These are phyloP conservation scores for Hippocampus mohnikei DNA, from an alignment of 2,113 vertebrate species.

Conservation along the genomic window DNA sequence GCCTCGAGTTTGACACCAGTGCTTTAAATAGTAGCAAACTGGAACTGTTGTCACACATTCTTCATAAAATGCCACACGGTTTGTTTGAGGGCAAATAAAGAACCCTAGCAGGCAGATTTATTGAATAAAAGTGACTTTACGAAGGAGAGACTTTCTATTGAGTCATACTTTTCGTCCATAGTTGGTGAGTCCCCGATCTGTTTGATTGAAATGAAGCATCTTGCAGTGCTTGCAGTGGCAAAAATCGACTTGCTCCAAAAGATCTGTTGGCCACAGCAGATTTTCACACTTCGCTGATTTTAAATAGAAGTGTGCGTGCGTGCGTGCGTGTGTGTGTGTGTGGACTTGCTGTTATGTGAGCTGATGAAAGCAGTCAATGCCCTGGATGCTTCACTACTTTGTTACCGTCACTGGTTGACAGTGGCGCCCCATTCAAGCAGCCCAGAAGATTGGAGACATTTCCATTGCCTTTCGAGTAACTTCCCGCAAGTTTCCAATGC, in stretches of 20 bases:
- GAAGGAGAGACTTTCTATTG: neutral
- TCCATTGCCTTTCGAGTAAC: slow-evolving; percentile 57
- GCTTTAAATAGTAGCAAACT: neutral
- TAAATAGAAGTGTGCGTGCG: slow-evolving; percentile 70
- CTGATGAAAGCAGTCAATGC: slow-evolving; percentile 57
- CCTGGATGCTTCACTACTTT: slow-evolving; percentile 58
- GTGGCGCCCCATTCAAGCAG: slow-evolving; percentile 19
- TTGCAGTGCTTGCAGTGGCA: slow-evolving; percentile 76
- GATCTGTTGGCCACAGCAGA: slow-evolving; percentile 77
- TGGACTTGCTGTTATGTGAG: slow-evolving; percentile 27
- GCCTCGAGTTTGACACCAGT: too few relatives aligned
- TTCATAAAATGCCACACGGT: neutral
- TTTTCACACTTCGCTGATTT: slow-evolving; percentile 74
- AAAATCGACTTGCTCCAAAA: slow-evolving; percentile 70
- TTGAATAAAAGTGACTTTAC: neutral
- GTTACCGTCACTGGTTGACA: slow-evolving; percentile 25
- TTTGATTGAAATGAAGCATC: neutral
- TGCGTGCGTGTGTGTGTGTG: slow-evolving; percentile 48
- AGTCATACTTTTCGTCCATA: neutral
- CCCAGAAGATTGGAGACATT: slow-evolving; percentile 53
- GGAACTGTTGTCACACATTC: neutral
- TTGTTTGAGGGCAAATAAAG: neutral
- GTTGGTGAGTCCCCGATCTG: neutral
- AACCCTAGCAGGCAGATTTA: neutral
- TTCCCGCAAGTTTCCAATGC: slow-evolving; percentile 57